Evolutionary conservation across 2,888 invertebrate genomes (phyloP).

Genomic region (Melanostoma scalare): DNA sequence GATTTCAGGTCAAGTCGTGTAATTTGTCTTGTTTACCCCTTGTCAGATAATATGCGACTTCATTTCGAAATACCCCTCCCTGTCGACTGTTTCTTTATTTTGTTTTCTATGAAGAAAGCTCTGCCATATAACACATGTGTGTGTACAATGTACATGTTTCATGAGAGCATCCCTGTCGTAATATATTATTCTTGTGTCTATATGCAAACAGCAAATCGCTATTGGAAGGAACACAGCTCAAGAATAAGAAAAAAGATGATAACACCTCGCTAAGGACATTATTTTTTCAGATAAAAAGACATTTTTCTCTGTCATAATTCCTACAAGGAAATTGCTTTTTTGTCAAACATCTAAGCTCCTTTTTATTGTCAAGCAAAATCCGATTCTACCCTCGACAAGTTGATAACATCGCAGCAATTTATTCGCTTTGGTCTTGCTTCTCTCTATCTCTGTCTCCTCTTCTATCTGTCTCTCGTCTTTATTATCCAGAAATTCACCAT

Average conservation of each 20-base stretch:
- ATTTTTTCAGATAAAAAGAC: conserved; percentile 40
- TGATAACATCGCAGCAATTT: not conserved
- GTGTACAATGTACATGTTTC: too few species aligned
- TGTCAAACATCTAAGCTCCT: conserved; percentile 22
- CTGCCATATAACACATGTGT: too few species aligned
- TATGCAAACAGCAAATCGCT: not conserved
- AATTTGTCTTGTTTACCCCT: too few species aligned
- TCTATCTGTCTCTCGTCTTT: not conserved
- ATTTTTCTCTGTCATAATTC: conserved; percentile 52
- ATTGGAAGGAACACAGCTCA: too few species aligned
- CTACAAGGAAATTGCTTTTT: conserved; percentile 56
- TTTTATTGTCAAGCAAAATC: not conserved
- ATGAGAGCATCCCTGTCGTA: too few species aligned
- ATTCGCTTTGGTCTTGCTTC: not conserved
- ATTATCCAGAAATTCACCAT: not conserved
- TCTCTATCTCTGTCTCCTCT: not conserved
- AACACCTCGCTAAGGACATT: conserved; percentile 31
- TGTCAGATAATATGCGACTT: too few species aligned
- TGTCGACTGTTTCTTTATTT: too few species aligned
- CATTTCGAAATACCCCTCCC: too few species aligned
- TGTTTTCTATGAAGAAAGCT: too few species aligned
- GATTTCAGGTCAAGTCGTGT: too few species aligned
- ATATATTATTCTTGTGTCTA: too few species aligned
- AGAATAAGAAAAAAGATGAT: not conserved
- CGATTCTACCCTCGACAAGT: not conserved